phyloP scores from a whole-genome alignment of 2,888 invertebrate genomes.

The Scaptomyza polygonia region DNA sequence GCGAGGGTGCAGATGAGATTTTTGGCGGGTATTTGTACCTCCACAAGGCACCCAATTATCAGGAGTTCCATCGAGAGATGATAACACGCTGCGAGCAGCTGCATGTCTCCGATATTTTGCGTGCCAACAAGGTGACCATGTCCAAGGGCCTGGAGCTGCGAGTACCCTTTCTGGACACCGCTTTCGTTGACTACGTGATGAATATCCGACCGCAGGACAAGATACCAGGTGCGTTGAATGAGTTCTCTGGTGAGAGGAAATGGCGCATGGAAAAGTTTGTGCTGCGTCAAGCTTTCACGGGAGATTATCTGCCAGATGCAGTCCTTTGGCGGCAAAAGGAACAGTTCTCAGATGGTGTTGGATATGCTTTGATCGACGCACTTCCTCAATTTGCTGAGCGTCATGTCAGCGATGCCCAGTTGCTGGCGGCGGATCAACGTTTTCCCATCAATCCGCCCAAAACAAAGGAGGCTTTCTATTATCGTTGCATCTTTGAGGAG shows the following conservation, averaged over 20 bases:
- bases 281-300: slow-evolving; percentile 91
- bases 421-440: slow-evolving; percentile 83
- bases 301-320: slow-evolving; percentile 89
- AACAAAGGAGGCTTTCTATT: slow-evolving; percentile 90
- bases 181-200: slow-evolving; percentile 92
- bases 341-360: slow-evolving; percentile 87
- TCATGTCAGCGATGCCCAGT: slow-evolving; percentile 86
- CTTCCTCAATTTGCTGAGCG: slow-evolving; percentile 85
- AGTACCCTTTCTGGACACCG: slow-evolving; percentile 94
- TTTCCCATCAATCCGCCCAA: slow-evolving; percentile 90
- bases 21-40: slow-evolving; percentile 98
- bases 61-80: slow-evolving; percentile 91
- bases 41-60: slow-evolving; percentile 91
- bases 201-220: slow-evolving; percentile 88
- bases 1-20: slow-evolving; percentile 97
- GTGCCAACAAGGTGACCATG: slow-evolving; percentile 91
- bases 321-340: slow-evolving; percentile 97
- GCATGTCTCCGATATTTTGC: slow-evolving; percentile 91
- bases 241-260: slow-evolving; percentile 43
- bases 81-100: slow-evolving; percentile 88
- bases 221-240: slow-evolving; percentile 85
- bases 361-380: slow-evolving; percentile 80
- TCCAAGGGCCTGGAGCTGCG: slow-evolving; percentile 91
- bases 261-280: slow-evolving; percentile 90
- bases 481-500: slow-evolving; percentile 83